phyloP scores from a whole-genome alignment of 2,113 vertebrate genomes.

The Crotalus viridis region DNA sequence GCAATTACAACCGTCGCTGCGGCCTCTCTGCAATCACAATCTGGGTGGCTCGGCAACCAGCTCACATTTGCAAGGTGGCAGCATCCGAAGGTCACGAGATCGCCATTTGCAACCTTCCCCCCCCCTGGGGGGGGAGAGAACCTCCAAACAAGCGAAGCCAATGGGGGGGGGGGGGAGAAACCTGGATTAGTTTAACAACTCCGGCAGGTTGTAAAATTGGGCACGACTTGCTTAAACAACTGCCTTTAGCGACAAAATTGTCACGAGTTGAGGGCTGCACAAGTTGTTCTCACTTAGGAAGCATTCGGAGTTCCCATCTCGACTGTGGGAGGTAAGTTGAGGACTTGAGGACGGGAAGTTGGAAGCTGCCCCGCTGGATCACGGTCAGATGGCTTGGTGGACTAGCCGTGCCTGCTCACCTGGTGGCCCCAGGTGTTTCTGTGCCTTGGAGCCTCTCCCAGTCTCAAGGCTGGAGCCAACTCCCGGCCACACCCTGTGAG shows the following conservation, averaged over 20 bases:
- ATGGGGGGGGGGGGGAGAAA: background rate
- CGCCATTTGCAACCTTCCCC: background rate
- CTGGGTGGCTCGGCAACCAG: background rate
- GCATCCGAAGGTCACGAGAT: too few relatives aligned
- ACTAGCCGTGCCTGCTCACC: background rate
- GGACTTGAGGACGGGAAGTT: background rate
- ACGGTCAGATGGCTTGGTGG: background rate
- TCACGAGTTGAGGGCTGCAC: too few relatives aligned
- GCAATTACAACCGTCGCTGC: background rate
- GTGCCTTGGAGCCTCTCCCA: background rate
- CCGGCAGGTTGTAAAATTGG: background rate
- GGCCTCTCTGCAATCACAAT: background rate
- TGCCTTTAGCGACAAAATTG: background rate
- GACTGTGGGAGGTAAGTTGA: background rate
- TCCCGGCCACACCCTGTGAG: background rate
- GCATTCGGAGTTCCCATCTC: background rate
- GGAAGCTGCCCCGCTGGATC: background rate
- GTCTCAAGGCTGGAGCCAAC: background rate
- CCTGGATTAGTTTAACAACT: background rate
- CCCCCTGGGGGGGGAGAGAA: background rate
- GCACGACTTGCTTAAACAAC: background rate
- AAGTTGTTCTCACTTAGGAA: background rate
- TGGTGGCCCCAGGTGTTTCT: background rate
- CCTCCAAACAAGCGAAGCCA: background rate
- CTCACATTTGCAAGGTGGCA: background rate